A percentile compares a stretch with the other conserved stretches of the same genome.
Conservation (phyloP, 2,797 vertebrate species). For the Capromys pilorides region DNA sequence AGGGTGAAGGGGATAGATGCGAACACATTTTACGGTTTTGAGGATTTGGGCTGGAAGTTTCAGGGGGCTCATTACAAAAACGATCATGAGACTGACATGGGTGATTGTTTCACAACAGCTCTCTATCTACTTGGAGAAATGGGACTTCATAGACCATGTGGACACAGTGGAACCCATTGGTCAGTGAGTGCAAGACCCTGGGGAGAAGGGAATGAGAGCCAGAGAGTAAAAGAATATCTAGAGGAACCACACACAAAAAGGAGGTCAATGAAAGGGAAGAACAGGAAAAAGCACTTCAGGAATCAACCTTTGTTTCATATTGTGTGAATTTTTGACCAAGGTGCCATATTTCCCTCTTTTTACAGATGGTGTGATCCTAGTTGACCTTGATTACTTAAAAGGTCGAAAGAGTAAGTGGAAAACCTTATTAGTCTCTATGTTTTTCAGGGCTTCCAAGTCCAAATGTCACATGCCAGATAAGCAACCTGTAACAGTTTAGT, state of each 20-base stretch:
- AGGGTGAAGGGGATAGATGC: constrained; percentile 21
- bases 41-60: background rate
- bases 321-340: constrained; percentile 22
- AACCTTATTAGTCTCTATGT: constrained; percentile 25
- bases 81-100: constrained; percentile 21
- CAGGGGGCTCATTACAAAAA: background rate
- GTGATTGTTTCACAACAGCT: constrained; percentile 84
- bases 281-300: background rate
- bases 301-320: background rate
- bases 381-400: constrained; percentile 91
- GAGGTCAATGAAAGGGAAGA: background rate
- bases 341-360: constrained; percentile 41
- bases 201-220: constrained; percentile 3
- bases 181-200: constrained; percentile 81
- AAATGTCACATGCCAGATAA: constrained; percentile 16
- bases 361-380: constrained; percentile 91
- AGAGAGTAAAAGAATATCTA: constrained; percentile 23
- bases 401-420: constrained; percentile 90
- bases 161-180: constrained; percentile 91
- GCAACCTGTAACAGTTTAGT: background rate
- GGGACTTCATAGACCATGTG: constrained; percentile 93
- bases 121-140: constrained; percentile 92
- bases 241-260: background rate
- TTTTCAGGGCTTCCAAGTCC: background rate
- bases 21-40: background rate